A percentile compares a stretch with the other conserved stretches of the same genome.
phyloP scores from a whole-genome alignment of 2,888 invertebrate species.

The Drosophila stalkeri region DNA sequence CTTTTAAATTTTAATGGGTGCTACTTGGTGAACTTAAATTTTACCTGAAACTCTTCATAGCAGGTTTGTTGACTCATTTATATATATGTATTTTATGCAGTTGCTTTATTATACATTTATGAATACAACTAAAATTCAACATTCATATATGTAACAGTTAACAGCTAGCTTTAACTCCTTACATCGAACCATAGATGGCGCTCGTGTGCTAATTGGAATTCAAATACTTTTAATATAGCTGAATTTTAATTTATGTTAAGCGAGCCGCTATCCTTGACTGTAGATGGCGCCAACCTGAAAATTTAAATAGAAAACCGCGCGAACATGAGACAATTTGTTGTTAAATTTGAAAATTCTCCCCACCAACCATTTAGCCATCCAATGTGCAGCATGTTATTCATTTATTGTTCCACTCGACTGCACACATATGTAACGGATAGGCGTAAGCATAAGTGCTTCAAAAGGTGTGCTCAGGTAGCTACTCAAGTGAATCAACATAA shows the following conservation, averaged over 20 bases:
- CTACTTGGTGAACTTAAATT: not conserved
- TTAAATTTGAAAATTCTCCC: not conserved
- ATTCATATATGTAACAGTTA: not conserved
- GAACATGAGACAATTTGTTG: not conserved
- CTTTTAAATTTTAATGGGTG: not conserved
- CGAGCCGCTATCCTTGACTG: not conserved
- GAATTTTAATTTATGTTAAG: not conserved
- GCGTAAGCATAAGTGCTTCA: constrained; percentile 23
- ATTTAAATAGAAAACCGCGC: not conserved
- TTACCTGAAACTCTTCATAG: not conserved
- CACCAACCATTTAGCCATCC: constrained; percentile 4
- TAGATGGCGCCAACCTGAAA: constrained; percentile 27
- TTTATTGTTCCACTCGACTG: constrained; percentile 28
- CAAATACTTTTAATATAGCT: not conserved
- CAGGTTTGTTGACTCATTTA: not conserved
- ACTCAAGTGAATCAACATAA: constrained; percentile 65
- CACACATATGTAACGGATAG: constrained; percentile 32
- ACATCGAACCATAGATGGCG: not conserved
- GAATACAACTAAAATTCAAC: not conserved
- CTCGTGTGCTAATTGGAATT: not conserved
- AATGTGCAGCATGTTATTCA: constrained; percentile 2
- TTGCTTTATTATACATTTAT: not conserved
- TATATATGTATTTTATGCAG: not conserved
- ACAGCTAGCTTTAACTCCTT: not conserved
- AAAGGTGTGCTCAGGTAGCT: constrained; percentile 46